Percentiles rank a stretch among this genome's conserved stretches.
phyloP scores from a whole-genome alignment of 2,113 vertebrate genomes.

The Pedionomus torquatus region DNA sequence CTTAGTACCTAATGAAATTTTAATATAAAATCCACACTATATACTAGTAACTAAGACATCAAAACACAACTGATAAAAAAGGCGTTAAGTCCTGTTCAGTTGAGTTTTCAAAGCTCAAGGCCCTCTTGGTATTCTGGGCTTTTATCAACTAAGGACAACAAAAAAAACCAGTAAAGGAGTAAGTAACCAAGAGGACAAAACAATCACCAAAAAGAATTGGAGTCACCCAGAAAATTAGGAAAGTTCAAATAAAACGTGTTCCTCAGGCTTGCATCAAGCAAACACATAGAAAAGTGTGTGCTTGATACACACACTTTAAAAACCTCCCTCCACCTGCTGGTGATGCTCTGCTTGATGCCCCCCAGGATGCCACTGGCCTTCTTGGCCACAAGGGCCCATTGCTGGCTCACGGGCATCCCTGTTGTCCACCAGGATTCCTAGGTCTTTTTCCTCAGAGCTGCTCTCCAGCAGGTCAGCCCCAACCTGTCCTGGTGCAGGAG shows the following conservation, averaged over 20 bases:
- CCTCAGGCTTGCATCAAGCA: neutral
- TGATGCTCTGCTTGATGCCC: too few relatives aligned
- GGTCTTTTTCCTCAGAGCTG: too few relatives aligned
- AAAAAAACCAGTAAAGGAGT: neutral
- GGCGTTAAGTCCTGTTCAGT: neutral
- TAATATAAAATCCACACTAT: neutral
- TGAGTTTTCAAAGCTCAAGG: neutral
- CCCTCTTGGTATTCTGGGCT: neutral
- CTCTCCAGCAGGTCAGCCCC: too few relatives aligned
- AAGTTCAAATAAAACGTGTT: neutral
- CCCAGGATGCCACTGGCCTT: too few relatives aligned
- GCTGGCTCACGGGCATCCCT: too few relatives aligned
- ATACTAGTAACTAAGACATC: neutral
- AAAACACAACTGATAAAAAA: neutral
- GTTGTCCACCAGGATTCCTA: too few relatives aligned
- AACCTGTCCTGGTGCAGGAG: too few relatives aligned
- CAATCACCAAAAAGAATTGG: too few relatives aligned
- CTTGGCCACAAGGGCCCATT: too few relatives aligned
- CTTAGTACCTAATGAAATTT: neutral
- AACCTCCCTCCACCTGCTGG: too few relatives aligned
- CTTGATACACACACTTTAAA: too few relatives aligned
- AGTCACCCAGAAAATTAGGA: neutral
- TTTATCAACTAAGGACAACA: neutral
- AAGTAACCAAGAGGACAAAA: neutral
- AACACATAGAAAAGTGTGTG: too few relatives aligned